Base-by-base conservation (phyloP, 2,888 invertebrate species). In the Agriotes lineatus region DNA sequence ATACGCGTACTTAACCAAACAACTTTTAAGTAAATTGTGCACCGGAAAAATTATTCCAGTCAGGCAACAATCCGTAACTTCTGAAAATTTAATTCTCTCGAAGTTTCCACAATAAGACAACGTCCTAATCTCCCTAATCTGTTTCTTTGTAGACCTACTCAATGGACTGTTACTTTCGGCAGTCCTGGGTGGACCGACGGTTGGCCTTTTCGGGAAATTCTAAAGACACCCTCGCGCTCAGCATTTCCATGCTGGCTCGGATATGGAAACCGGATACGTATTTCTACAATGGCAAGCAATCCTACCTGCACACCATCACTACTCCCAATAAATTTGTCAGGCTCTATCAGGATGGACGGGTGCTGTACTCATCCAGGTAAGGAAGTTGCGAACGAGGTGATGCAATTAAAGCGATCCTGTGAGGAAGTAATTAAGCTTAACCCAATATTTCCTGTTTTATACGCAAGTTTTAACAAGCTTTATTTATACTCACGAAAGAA, bases 231-330 rank as follows among this genome's bases (percentile, higher is more conserved):
- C 85, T 94, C 68, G 92, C 93, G 0, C 85, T 94, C 72, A 92
- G 92, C 79, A 92, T 93, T 78, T 91, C 92, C 65, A 93, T 94
- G 90, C 84, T 95, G 80, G 90, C 90, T 67, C 87, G 89, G 79
- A 93, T 95, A 76, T 95, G 95, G 95, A 94, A 93, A 81, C 94
- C 94, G 2, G 94, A 95, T 85, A 95, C 94, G 9, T 94, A 92
- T 82, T 92, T 94, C 82, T 90, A 92, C 84, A 94, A 94, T 81
- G 94, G 94, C 65, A 93, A 93, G 81, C 90, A 92, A 74, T 93
- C 93, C 72, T 93, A 94, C 83, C 86, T 94, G 64, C 95, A 95
- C 84, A 93, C 92, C 67, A 93, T 95, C 77, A 94, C 95, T 10
- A 92, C 91, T 16, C 93, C 94, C n/a, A 95, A 95, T 82, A 93